Base-by-base conservation (phyloP, 2,113 vertebrate species). In the Alligator sinensis region DNA sequence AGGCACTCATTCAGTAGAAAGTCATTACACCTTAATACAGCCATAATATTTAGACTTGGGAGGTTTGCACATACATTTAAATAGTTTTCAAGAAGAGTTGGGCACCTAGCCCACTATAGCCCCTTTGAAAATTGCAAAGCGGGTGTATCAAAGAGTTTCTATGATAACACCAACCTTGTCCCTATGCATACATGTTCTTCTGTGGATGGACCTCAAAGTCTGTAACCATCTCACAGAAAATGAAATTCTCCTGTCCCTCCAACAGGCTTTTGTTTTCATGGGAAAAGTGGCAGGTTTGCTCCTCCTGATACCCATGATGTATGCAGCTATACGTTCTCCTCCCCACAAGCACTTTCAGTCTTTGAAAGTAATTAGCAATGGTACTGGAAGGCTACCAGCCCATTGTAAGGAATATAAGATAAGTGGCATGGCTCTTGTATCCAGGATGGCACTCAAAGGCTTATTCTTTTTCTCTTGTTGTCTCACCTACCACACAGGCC, bases 1-100 rank as follows among this genome's bases (percentile, higher is more conserved):
- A 58, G 6, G 28, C 85, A 87, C 57, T 47, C 0, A 1, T 64
- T 64, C 30, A 86, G 47, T 47, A 47, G 54, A 83, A 91, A 16
- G 15, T 60, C 88, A 24, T 30, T 77, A 77, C 66, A 27, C 25
- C 14, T 66, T 80, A 81, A 76, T 7, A 5, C 88, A 93, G 34
- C 4, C 61, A 28, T 80, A 86, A 75, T 30, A 3, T 60, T 85
- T 80, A 18, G 38, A 57, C 30, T 16, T 88, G 4, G 68, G n/a
- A 58, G 11, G 25, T 22, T 83, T n/a, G 60, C 68, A 77, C 25
- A 0, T 11, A 13, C 68, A 82, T 70, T 80, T 81, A 62, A 22
- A 5, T 21, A 0, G 0, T 1, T 90, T 92, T 70, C 0, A 1
- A 14, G 70, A 15, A 60, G 24, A 61, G 24, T 3, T 64, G 79